Evolutionary conservation across 2,888 invertebrate species (phyloP).

Genomic region (Luperina nickerlii): DNA sequence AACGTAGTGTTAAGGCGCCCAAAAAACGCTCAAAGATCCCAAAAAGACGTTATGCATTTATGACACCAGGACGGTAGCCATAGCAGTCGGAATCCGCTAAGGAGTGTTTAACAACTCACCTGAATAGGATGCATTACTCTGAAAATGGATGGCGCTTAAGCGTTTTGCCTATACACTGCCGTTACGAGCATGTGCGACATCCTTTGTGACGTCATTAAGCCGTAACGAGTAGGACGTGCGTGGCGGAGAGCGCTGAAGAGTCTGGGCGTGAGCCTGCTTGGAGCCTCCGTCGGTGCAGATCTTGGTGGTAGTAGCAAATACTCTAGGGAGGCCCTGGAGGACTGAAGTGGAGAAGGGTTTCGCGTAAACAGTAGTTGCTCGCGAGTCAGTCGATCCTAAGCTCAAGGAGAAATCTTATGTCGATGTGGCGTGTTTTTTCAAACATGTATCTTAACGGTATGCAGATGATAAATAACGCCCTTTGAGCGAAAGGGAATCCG

Average conservation of each 20-base stretch:
- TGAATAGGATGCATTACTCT: constrained; percentile 75
- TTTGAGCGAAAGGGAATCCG: constrained; percentile 89
- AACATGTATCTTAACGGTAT: neutral
- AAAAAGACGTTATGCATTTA: constrained; percentile 72
- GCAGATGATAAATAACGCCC: constrained; percentile 82
- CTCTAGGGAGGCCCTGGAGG: constrained; percentile 91
- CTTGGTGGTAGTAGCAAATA: constrained; percentile 94
- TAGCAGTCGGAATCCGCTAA: constrained; percentile 61
- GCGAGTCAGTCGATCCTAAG: constrained; percentile 91
- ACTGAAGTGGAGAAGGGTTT: constrained; percentile 91
- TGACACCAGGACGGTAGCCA: constrained; percentile 55
- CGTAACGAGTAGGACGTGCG: constrained; percentile 91
- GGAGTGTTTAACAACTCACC: constrained; percentile 90
- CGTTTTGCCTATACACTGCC: constrained; percentile 82
- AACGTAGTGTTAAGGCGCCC: constrained; percentile 93
- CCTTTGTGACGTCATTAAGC: constrained; percentile 79
- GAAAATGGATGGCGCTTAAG: constrained; percentile 80
- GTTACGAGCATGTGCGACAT: constrained; percentile 76
- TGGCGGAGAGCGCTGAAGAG: constrained; percentile 90
- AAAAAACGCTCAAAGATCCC: constrained; percentile 87
- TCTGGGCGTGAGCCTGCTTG: constrained; percentile 88
- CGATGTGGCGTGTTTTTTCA: constrained; percentile 76
- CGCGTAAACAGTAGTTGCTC: constrained; percentile 88
- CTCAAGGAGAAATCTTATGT: constrained; percentile 86
- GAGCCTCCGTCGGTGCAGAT: constrained; percentile 90